Base-by-base conservation (phyloP, 2,113 vertebrate species). In the Cacatua alba region DNA sequence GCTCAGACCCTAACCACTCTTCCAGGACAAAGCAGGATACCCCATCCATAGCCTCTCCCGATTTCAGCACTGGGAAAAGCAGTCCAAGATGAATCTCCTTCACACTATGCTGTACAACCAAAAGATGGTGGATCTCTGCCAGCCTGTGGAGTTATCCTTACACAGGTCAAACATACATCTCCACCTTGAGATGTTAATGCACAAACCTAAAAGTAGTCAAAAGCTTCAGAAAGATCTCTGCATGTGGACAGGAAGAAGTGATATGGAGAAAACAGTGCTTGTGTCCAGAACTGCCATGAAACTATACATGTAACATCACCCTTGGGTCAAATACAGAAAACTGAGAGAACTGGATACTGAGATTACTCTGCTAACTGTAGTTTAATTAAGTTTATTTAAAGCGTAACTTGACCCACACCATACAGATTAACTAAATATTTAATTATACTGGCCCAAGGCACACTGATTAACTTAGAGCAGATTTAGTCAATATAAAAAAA, bases 281-380 rank as follows among this genome's bases (percentile, higher is more conserved):
- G 16, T 69, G 74, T 41, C 16, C 1, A 0, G 4, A 44, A 49
- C 8, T 35, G 57, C 14, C 55, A 46, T 16, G 23, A 39, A 44
- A n/a, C 59, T 10, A 12, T 8, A 55, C 0, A 0, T 10, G 1
- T 9, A 82, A 41, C 8, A 4, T 11, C 7, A 21, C 8, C 21
- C 29, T 20, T 6, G 15, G 10, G 10, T 76, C 65, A 77, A 35
- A 44, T 5, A 39, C 16, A 62, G 44, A 64, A 62, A 41, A 24
- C 0, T 2, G 17, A 76, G 13, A 82, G 39, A 80, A 60, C 7
- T 12, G 35, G 48, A 21, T n/a, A 33, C 15, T 9, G 43, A 68
- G 25, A 69, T 39, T 43, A 37, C 19, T 17, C 13, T 10, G 57
- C 59, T 48, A 91, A 43, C 11, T 31, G 10, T 8, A 55, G 8